A percentile compares a stretch with the other conserved stretches of the same genome.
These are phyloP conservation scores for Hofmannophila pseudospretella DNA, from an alignment of 2,888 invertebrate species.

Conservation along the genomic window DNA sequence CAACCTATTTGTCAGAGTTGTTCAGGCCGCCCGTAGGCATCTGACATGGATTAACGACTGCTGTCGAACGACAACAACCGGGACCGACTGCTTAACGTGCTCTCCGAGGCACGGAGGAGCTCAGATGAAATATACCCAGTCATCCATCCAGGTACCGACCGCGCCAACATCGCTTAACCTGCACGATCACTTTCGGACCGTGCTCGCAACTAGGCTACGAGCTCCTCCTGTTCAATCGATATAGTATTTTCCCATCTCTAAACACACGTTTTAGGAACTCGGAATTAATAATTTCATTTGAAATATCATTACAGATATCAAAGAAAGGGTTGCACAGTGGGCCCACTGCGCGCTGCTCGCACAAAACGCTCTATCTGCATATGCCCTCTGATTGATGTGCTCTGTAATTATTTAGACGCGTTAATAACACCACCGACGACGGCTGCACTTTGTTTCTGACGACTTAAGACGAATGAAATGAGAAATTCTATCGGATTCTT, in stretches of 20 bases:
- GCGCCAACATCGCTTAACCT: too few species aligned
- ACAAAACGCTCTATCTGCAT: conserved; percentile 75
- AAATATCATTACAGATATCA: conserved; percentile 73
- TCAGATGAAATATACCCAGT: too few species aligned
- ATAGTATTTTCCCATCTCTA: conserved; percentile 33
- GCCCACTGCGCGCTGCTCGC: conserved; percentile 70
- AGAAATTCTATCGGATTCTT: conserved; percentile 72
- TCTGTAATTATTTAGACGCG: conserved; percentile 78
- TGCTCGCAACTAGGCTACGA: too few species aligned
- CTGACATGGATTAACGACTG: too few species aligned
- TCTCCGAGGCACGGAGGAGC: too few species aligned
- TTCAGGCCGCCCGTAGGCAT: too few species aligned
- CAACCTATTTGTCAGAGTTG: too few species aligned
- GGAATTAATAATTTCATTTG: conserved; percentile 63
- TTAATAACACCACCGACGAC: conserved; percentile 75
- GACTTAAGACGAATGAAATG: conserved; percentile 76
- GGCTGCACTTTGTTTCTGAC: conserved; percentile 74
- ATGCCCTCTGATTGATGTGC: conserved; percentile 75
- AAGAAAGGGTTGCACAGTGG: conserved; percentile 74
- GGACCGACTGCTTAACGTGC: too few species aligned
- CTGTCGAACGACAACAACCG: too few species aligned
- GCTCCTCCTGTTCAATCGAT: conserved; percentile 5
- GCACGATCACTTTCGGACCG: too few species aligned
- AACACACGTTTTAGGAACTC: conserved; percentile 34
- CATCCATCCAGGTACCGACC: too few species aligned